phyloP scores from a whole-genome alignment of 2,888 invertebrate genomes.

The Hydrotaea cyrtoneurina region DNA sequence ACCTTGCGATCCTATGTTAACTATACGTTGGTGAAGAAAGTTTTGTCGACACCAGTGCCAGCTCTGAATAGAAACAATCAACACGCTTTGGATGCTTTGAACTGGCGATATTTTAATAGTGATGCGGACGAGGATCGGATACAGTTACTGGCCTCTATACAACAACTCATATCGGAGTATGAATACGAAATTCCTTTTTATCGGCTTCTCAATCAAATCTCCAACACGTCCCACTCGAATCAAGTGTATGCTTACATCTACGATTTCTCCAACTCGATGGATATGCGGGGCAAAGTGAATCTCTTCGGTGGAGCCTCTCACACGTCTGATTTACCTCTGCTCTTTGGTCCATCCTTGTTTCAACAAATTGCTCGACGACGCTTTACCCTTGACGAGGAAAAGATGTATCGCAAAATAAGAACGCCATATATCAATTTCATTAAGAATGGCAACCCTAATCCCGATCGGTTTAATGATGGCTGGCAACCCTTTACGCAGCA shows the following conservation, averaged over 20 bases:
- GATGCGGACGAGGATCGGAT: conserved; percentile 70
- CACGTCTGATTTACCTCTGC: conserved; percentile 85
- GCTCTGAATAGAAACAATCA: neutral
- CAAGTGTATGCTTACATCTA: conserved; percentile 78
- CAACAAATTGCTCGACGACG: conserved; percentile 86
- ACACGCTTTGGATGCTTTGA: conserved; percentile 75
- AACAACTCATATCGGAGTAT: conserved; percentile 78
- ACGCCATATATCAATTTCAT: conserved; percentile 82
- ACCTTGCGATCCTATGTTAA: conserved; percentile 83
- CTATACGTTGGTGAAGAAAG: conserved; percentile 83
- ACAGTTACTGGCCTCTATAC: conserved; percentile 77
- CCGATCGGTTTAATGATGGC: conserved; percentile 81
- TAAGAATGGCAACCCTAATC: conserved; percentile 84
- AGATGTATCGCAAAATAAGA: conserved; percentile 82
- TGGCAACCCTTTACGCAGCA: conserved; percentile 84
- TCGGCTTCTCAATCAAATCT: conserved; percentile 74
- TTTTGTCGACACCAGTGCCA: conserved; percentile 78
- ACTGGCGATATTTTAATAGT: conserved; percentile 79
- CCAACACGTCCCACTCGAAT: conserved; percentile 54
- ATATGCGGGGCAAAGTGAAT: conserved; percentile 79
- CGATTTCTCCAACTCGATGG: conserved; percentile 79
- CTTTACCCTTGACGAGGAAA: conserved; percentile 83
- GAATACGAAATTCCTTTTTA: conserved; percentile 79
- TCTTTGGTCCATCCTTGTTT: conserved; percentile 85
- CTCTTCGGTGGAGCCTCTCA: conserved; percentile 84